A percentile compares a stretch with the other conserved stretches of the same genome.
phyloP scores from a whole-genome alignment of 92 coral and sea anemone species.

The Umimayanthus kanabou region DNA sequence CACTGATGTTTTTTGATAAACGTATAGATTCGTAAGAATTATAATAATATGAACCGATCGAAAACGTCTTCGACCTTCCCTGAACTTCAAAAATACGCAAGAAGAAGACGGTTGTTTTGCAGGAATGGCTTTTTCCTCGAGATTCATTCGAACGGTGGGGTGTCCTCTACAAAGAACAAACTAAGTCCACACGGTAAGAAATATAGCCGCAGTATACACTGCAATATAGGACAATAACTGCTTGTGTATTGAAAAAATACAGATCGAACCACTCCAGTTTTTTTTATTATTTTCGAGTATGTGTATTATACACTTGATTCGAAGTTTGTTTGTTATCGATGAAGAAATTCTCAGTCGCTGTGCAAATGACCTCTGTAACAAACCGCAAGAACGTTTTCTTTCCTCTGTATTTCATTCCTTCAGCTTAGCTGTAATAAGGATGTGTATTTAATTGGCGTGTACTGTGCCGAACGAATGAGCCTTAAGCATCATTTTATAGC shows the following conservation, averaged over 20 bases:
- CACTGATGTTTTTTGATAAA: background rate
- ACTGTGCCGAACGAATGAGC: background rate
- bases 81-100: constrained; percentile 77
- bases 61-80: constrained; percentile 57
- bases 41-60: constrained; percentile 53
- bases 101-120: constrained; percentile 75
- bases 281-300: too few relatives aligned
- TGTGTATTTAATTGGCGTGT: background rate
- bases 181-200: constrained; percentile 70
- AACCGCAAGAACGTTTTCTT: background rate
- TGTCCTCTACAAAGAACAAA: constrained; percentile 72
- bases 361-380: background rate
- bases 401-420: constrained; percentile 2
- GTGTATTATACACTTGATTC: background rate
- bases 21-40: background rate
- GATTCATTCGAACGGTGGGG: constrained; percentile 75
- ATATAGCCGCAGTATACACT: background rate
- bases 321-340: background rate
- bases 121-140: constrained; percentile 87
- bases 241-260: background rate
- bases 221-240: background rate
- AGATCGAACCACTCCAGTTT: too few relatives aligned
- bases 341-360: background rate
- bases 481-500: background rate
- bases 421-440: background rate